These are phyloP conservation scores for Boulengerochromis microlepis DNA, from an alignment of 2,113 vertebrate genomes.

Conservation along the genomic window DNA sequence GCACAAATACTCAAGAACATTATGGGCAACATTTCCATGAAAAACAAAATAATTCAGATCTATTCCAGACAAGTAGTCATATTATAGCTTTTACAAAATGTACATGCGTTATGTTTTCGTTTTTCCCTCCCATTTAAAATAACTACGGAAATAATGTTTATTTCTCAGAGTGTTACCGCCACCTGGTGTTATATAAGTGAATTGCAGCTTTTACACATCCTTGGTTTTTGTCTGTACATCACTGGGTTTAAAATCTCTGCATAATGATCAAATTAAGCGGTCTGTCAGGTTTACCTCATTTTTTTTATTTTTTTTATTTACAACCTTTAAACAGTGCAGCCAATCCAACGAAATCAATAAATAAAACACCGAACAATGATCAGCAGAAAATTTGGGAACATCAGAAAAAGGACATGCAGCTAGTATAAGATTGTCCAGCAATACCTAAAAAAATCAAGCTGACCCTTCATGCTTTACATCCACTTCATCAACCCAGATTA, in stretches of 20 bases:
- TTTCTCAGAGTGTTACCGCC: background rate
- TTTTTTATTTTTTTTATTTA: constrained; percentile 44
- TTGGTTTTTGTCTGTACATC: background rate
- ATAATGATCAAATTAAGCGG: background rate
- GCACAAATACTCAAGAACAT: background rate
- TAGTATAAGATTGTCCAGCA: constrained; percentile 72
- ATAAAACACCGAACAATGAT: constrained; percentile 42
- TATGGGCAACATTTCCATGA: background rate
- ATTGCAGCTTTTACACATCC: background rate
- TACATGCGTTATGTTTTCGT: rapidly evolving
- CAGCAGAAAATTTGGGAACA: background rate
- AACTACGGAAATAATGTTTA: background rate
- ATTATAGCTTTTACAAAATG: background rate
- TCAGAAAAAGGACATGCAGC: constrained; percentile 58
- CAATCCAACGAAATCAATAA: constrained; percentile 49
- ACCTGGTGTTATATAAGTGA: background rate
- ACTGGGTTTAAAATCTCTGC: background rate
- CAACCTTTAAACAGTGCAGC: constrained; percentile 56
- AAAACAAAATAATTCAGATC: background rate
- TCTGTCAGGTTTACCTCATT: background rate
- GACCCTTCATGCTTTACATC: constrained; percentile 42
- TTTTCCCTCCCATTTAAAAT: rapidly evolving
- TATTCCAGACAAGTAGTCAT: background rate
- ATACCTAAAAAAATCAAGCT: constrained; percentile 43
- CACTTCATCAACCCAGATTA: background rate